phyloP scores from a whole-genome alignment of 2,113 vertebrate genomes.

The Ceratotherium simum region DNA sequence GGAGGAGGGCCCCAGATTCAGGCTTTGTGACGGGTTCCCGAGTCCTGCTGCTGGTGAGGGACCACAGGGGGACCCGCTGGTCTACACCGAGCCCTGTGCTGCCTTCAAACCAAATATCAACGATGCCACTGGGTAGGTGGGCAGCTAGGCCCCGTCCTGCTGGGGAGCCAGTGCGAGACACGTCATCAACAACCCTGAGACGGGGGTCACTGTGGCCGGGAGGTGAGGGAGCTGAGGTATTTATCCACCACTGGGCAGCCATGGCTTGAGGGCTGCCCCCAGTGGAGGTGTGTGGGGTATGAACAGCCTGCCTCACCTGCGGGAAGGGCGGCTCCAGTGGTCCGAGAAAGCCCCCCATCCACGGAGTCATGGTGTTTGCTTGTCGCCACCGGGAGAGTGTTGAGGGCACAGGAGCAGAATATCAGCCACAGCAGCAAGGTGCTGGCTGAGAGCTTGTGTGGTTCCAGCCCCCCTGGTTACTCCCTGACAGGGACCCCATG shows the following conservation, averaged over 20 bases:
- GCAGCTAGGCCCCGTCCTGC: not conserved
- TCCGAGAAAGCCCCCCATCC: not conserved
- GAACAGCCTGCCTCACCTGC: rapidly evolving
- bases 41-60: not conserved
- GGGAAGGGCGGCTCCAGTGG: not conserved
- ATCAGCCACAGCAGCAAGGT: rapidly evolving
- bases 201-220: not conserved
- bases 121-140: rapidly evolving
- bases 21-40: rapidly evolving
- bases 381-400: not conserved
- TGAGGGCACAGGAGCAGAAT: rapidly evolving
- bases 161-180: rapidly evolving
- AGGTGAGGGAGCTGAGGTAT: not conserved
- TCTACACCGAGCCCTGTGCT: rapidly evolving
- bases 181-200: not conserved
- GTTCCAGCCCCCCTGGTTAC: not conserved
- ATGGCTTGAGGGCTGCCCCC: not conserved
- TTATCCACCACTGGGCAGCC: rapidly evolving
- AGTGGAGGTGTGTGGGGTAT: rapidly evolving
- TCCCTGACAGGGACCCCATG: rapidly evolving
- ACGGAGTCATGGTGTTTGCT: not conserved
- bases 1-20: no score
- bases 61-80: rapidly evolving
- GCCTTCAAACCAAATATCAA: rapidly evolving
- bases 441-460: rapidly evolving